Percentiles rank a stretch among this genome's conserved stretches.
Conservation (phyloP, 2,113 vertebrate species). For the Porphyrio hochstetteri region DNA sequence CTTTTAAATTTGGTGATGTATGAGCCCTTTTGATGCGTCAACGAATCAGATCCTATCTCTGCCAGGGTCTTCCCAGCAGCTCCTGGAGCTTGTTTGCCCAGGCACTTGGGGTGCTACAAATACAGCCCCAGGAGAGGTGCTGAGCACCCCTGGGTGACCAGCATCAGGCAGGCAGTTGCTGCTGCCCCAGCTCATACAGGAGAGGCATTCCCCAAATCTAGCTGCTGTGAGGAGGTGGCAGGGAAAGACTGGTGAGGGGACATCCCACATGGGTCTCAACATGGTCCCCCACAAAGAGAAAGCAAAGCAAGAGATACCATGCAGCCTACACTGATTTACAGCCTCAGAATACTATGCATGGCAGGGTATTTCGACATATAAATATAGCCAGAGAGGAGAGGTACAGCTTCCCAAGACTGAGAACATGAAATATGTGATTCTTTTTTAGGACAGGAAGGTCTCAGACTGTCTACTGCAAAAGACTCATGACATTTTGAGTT, state of each 20-base stretch:
- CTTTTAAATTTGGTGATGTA: not conserved
- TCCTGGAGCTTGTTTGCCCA: not conserved
- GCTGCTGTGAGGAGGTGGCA: not conserved
- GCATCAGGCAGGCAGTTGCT: constrained; percentile 24
- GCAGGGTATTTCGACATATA: not conserved
- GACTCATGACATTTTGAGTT: not conserved
- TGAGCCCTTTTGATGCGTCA: not conserved
- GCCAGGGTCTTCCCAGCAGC: not conserved
- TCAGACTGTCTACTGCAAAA: not conserved
- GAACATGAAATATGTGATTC: not conserved
- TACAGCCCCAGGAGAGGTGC: not conserved
- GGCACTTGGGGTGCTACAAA: not conserved
- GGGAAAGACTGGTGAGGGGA: constrained; percentile 8
- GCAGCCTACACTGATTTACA: not conserved
- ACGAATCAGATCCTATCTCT: not conserved
- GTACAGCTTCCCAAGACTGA: not conserved
- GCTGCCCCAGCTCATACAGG: not conserved
- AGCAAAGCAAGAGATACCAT: not conserved
- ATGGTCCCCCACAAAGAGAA: not conserved
- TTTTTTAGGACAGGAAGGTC: not conserved
- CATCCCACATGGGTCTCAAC: not conserved
- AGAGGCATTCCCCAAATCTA: constrained; percentile 31
- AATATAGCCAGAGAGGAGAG: not conserved
- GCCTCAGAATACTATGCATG: not conserved
- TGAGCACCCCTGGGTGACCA: not conserved